Evolutionary conservation across 1,140 invertebrate species (phyloP), one percentile per base, ranked within the genome.

Genomic region (Palaemon carinicauda): DNA sequence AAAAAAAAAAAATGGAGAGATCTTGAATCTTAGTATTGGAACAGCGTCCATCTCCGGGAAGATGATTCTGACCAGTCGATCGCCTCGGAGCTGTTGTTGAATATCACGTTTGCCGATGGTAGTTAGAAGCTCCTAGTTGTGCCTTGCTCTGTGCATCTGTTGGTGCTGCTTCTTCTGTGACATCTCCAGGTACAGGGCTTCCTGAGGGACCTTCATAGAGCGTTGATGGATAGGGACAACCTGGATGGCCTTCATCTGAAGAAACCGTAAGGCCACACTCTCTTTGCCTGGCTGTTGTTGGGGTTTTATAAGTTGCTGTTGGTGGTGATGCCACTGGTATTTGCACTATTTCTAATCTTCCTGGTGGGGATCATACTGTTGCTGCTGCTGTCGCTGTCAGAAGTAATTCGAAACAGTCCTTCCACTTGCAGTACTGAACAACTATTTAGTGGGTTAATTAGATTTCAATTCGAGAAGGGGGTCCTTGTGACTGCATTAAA

Each of bases 131-230:
- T 92, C 90, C 82, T 92, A 88, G 89, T 93, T 93, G 54, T 89
- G 91, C 90, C 94, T 93, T 87, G 94, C 92, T 89, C 94, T 93
- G 90, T 92, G 93, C 77, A 93, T 92, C 24, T 90, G 91, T 90
- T 95, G 93, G 86, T 94, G 93, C 92, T 95, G 94, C 91, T 95
- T 93, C 90, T 95, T 94, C 90, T 95, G 93, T 29, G 94, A 94
- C 75, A 96, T 94, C 92, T 96, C 95, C 78, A 96, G 91, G 53
- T 95, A 91, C 82, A 96, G 92, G 89, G 95, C 92, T 91, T 95
- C 94, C 77, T 95, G 93, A 2, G 96, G 92, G 51, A 96, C 95
- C 91, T 96, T 95, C 92, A 96, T 92, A 12, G 95, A 95, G 95
- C 95, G 89, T 95, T 95, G 91, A 96, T 95, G 69, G 95, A 96